Conservation (phyloP, 2,797 vertebrate species). For the Cheirogaleus major region DNA sequence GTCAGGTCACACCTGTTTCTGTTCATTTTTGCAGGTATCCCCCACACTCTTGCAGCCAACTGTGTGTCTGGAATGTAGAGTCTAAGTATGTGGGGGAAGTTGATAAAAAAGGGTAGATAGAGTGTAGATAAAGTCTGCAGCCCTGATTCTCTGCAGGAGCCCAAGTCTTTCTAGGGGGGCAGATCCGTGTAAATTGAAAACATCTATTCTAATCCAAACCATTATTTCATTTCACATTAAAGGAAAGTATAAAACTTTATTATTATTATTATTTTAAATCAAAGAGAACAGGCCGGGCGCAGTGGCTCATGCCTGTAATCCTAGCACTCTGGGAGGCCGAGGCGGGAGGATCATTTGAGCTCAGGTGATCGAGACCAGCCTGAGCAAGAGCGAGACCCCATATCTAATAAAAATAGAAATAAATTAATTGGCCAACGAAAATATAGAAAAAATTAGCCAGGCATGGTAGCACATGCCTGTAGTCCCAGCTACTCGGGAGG, state of each 20-base stretch:
- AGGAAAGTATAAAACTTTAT: not conserved
- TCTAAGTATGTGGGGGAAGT: not conserved
- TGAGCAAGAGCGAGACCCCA: too few species aligned
- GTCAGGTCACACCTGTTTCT: not conserved
- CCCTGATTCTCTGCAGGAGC: not conserved
- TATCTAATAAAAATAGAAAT: too few species aligned
- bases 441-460: too few species aligned
- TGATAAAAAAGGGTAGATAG: not conserved
- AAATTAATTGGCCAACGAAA: too few species aligned
- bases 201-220: not conserved
- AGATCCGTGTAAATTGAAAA: not conserved
- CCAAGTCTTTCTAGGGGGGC: not conserved
- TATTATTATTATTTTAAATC: not conserved
- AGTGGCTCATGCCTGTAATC: too few species aligned
- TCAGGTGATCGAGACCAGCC: too few species aligned
- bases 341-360: too few species aligned
- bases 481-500: too few species aligned
- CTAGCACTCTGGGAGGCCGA: too few species aligned
- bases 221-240: slow-evolving; percentile 3
- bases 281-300: not conserved
- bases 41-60: not conserved
- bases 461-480: too few species aligned
- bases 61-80: not conserved
- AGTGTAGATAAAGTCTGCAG: not conserved
- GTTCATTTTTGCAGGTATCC: not conserved